Base-by-base conservation (phyloP, 2,888 invertebrate species). In the Melipona bicolor region DNA sequence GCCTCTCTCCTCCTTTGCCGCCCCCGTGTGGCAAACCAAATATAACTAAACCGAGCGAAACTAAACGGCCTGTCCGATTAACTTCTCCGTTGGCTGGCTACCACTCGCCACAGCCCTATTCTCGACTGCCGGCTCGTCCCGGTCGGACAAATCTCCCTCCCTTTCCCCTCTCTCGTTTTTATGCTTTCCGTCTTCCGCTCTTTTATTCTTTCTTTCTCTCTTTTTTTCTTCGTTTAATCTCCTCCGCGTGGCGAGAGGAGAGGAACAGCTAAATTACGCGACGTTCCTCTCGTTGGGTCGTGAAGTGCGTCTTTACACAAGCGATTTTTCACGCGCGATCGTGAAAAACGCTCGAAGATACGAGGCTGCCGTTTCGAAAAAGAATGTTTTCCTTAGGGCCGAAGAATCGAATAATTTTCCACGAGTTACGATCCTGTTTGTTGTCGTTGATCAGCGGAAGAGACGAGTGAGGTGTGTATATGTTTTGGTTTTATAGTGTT, bases 31-130 rank as follows among this genome's bases (percentile, higher is more conserved):
- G 43, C 86, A 89, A 90, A 93, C 94, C 94, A 94, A 94, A 94
- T 94, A 94, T 94, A 94, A 94, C 94, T 92, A 93, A 94, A 93
- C 92, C 90, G 90, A 91, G 91, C 91, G 91, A 91, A 92, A 90
- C 93, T 91, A 91, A 93, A 92, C 91, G 94, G 87, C 88, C 81
- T 82, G 88, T 81, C 90, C 94, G 94, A 94, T 93, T 93, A 94
- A 93, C 93, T 89, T 88, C 91, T 91, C 90, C 81, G 69, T 61
- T 69, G 65, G 67, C 56, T 70, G 64, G 49, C 73, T 73, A 69
- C 83, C 77, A 64, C 73, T 71, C 70, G 36, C 61, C 62, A 71
- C 62, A 71, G 65, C 83, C 83, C 80, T 81, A 80, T 85, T 80
- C 80, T 84, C 81, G 80, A 85, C 73, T 27, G 27, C 43, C 56